A percentile compares a stretch with the other conserved stretches of the same genome.
These are phyloP conservation scores for Actenoides lindsayi DNA, from an alignment of 2,113 vertebrate genomes.

Conservation along the genomic window DNA sequence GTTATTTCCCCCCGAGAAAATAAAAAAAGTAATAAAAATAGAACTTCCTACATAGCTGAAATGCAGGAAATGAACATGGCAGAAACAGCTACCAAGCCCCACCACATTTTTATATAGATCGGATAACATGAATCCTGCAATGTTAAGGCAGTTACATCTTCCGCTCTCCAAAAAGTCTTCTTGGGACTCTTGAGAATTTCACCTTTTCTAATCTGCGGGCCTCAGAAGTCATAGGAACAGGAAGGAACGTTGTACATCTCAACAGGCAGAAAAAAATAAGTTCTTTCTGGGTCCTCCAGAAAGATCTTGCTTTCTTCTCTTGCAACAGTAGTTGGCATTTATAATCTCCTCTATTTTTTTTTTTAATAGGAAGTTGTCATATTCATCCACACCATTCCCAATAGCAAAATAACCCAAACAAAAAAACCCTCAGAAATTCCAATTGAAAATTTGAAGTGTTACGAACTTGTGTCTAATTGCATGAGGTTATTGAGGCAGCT, in stretches of 20 bases:
- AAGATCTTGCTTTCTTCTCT: not conserved
- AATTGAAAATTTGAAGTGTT: not conserved
- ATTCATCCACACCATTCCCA: not conserved
- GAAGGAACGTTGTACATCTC: not conserved
- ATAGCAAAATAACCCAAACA: too few species aligned
- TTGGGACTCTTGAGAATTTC: not conserved
- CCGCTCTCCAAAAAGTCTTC: not conserved
- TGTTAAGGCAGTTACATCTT: not conserved
- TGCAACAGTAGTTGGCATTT: not conserved
- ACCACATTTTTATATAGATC: accelerated
- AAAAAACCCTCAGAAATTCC: not conserved
- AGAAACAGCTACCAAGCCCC: not conserved
- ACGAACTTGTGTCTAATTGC: not conserved
- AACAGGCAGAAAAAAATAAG: not conserved
- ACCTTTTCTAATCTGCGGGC: not conserved
- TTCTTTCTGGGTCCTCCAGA: not conserved
- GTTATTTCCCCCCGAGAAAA: not conserved
- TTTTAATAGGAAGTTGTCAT: not conserved
- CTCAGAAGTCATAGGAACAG: not conserved
- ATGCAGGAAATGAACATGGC: not conserved
- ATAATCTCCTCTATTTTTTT: too few species aligned
- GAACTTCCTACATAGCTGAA: not conserved
- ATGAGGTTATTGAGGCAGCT: not conserved
- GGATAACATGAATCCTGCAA: accelerated
- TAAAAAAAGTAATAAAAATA: not conserved